Evolutionary conservation across 2,888 invertebrate genomes (phyloP).

Genomic region (Cynaeus angustus): DNA sequence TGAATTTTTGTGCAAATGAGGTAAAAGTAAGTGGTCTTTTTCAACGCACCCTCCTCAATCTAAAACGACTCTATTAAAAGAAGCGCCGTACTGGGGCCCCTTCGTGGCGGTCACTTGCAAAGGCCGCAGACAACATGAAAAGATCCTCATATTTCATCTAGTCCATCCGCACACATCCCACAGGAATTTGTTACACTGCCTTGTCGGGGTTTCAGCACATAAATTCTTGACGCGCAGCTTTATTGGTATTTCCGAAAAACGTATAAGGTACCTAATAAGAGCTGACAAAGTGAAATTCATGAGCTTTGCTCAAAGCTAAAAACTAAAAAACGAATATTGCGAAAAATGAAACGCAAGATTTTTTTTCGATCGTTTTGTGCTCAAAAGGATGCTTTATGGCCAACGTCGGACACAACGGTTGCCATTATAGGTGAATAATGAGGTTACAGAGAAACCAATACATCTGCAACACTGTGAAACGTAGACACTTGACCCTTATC

Average conservation of each 20-base stretch:
- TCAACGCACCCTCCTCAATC: neutral
- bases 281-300: constrained; percentile 62
- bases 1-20: constrained; percentile 20
- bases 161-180: constrained; percentile 58
- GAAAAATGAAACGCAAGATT: constrained; percentile 46
- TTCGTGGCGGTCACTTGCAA: constrained; percentile 41
- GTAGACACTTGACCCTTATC: constrained; percentile 57
- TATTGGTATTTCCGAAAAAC: constrained; percentile 61
- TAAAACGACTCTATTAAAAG: constrained; percentile 30
- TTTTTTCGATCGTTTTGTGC: constrained; percentile 33
- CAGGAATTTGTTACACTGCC: constrained; percentile 60
- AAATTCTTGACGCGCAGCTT: constrained; percentile 58
- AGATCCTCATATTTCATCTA: constrained; percentile 61
- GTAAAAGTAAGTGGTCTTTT: constrained; percentile 28
- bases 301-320: constrained; percentile 50
- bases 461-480: constrained; percentile 53
- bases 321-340: constrained; percentile 20
- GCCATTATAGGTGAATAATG: constrained; percentile 56
- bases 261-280: constrained; percentile 60
- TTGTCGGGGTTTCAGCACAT: constrained; percentile 59
- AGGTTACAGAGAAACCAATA: constrained; percentile 52
- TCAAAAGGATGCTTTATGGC: constrained; percentile 14
- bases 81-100: constrained; percentile 20
- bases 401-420: neutral
- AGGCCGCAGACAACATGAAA: constrained; percentile 54